Base-by-base conservation (phyloP, 2,797 vertebrate species). In the Dromococcyx pavoninus region DNA sequence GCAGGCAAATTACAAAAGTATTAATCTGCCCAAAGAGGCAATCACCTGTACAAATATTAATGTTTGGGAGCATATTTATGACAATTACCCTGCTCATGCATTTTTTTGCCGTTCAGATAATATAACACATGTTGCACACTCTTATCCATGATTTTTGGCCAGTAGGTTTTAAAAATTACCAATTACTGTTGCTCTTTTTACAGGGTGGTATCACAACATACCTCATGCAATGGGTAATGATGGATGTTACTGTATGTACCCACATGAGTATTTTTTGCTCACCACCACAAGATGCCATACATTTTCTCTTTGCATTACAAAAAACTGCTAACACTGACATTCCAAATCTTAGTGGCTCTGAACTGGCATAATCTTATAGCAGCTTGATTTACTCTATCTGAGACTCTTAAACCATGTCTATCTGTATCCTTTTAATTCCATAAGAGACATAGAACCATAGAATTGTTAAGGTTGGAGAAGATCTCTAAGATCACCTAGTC, bases 41-140 rank as follows among this genome's bases (percentile, higher is more conserved):
- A 88, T 57, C 46, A 73, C 48, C 51, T 70, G 18, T 32, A 51
- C 19, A 61, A 77, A 86, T 46, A 62, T 7, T 37, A 32, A 39
- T 0, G 0, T 77, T 80, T 3, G 3, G 77, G 5, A 50, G 72
- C 35, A 3, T 44, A 60, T 91, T 93, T 79, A 67, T 0, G 0
- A 57, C 57, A 89, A 53, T 46, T 74, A 54, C 1, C 25, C n/a
- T 32, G 50, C 54, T 86, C 17, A 32, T 25, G 54, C n/a, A 67
- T 84, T 66, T 44, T 4, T 57, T 22, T 37, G 57, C 23, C 3
- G 10, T 72, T 72, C 46, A 13, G 51, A 21, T 25, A 79, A 62
- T n/a, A 39, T 19, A 54, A 61, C 24, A 33, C 16, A 37, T 2
- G 3, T 46, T 66, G n/a, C 58, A 33, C 11, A 4, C 12, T 51